Conservation (phyloP, 2,888 invertebrate genomes). For the Dioctria rufipes region DNA sequence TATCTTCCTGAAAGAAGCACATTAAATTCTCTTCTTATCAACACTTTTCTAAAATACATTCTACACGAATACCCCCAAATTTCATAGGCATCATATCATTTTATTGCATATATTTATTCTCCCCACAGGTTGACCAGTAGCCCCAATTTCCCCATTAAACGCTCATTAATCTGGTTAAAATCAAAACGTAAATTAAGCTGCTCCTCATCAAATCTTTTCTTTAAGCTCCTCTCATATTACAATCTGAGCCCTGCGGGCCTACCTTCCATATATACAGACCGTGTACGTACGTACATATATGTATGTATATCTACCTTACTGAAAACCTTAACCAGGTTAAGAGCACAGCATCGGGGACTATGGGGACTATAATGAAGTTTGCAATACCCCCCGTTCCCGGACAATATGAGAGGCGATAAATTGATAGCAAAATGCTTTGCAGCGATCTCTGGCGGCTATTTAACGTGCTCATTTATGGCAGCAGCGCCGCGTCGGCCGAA, state of each 20-base stretch:
- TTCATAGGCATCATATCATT: too few relatives aligned
- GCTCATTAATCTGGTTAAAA: slow-evolving; percentile 34
- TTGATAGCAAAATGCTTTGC: slow-evolving; percentile 57
- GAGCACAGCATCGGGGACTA: too few relatives aligned
- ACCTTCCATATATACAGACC: too few relatives aligned
- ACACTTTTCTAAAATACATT: too few relatives aligned
- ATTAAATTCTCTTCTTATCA: too few relatives aligned
- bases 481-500: slow-evolving; percentile 29
- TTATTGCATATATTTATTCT: too few relatives aligned
- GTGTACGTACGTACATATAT: too few relatives aligned
- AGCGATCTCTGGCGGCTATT: slow-evolving; percentile 56
- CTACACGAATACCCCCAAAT: too few relatives aligned
- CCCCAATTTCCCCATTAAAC: not conserved
- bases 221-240: slow-evolving; percentile 1
- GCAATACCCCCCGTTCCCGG: not conserved
- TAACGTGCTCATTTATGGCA: slow-evolving; percentile 56
- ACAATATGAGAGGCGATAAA: slow-evolving; percentile 46
- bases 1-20: too few relatives aligned
- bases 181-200: slow-evolving; percentile 41
- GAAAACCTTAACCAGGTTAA: too few relatives aligned
- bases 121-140: not conserved
- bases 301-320: too few relatives aligned
- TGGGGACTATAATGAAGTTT: slow-evolving; percentile 1
- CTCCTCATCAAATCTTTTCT: slow-evolving; percentile 19
- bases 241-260: slow-evolving; percentile 11